phyloP scores from a whole-genome alignment of 2,888 invertebrate species.

The Apodemia mormo region DNA sequence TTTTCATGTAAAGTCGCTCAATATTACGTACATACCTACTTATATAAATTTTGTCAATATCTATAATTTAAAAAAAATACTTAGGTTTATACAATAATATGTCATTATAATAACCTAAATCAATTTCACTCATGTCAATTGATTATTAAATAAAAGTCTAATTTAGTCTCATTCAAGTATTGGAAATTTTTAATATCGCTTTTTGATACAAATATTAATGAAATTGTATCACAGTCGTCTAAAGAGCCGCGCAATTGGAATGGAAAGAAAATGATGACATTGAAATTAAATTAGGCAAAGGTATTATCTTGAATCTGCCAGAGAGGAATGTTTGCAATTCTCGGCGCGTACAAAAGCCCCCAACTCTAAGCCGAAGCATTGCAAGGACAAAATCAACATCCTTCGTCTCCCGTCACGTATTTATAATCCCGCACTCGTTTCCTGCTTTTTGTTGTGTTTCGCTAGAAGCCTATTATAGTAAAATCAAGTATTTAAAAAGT shows the following conservation, averaged over 20 bases:
- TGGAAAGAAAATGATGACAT: conserved; percentile 32
- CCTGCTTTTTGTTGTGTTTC: conserved; percentile 73
- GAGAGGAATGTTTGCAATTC: conserved; percentile 58
- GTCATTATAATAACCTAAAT: no score
- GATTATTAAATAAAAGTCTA: no score
- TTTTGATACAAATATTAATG: conserved; percentile 6
- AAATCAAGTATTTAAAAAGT: conserved; percentile 50
- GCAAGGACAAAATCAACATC: conserved; percentile 71
- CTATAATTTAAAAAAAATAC: no score
- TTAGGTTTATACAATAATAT: no score
- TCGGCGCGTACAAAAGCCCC: conserved; percentile 61
- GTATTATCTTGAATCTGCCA: conserved; percentile 36
- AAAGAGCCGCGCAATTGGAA: conserved; percentile 18
- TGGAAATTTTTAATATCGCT: not conserved
- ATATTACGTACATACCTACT: no score
- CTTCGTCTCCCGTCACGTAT: conserved; percentile 71
- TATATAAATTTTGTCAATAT: no score
- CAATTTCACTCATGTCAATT: no score
- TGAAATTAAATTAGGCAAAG: conserved; percentile 40
- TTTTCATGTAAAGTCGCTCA: no score
- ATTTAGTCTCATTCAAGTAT: not conserved
- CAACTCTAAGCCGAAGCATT: conserved; percentile 37
- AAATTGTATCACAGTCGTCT: not conserved
- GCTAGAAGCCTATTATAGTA: conserved; percentile 52
- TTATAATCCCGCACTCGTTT: conserved; percentile 74